These are phyloP conservation scores for Ophion ventricosus DNA, from an alignment of 2,888 invertebrate species.

Conservation along the genomic window DNA sequence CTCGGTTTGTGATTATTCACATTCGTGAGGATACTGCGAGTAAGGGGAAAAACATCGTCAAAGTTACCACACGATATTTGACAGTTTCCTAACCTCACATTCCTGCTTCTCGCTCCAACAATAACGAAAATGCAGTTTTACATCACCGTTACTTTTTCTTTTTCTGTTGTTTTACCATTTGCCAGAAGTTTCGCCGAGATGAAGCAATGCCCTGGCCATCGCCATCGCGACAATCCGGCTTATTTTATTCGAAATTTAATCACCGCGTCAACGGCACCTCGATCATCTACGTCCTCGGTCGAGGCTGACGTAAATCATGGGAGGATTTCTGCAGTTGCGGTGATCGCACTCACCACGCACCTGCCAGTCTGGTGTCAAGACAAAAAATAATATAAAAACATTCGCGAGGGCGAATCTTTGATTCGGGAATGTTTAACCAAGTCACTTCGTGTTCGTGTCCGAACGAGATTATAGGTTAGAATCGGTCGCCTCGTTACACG, in stretches of 20 bases:
- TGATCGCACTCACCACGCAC: conserved; percentile 7
- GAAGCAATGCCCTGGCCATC: conserved; percentile 69
- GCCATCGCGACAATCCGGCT: conserved; percentile 70
- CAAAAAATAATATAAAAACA: background rate
- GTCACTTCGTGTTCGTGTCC: no score
- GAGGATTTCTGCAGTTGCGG: conserved; percentile 22
- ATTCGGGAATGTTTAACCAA: no score
- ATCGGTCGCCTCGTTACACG: background rate
- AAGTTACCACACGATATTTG: background rate
- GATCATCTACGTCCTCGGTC: conserved; percentile 26
- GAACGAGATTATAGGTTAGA: background rate
- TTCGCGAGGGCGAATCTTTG: background rate
- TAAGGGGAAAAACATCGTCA: conserved; percentile 39
- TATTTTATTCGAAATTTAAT: conserved; percentile 20
- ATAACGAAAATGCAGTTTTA: background rate
- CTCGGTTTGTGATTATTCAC: conserved; percentile 70
- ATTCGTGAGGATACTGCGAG: conserved; percentile 74
- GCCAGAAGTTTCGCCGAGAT: conserved; percentile 69
- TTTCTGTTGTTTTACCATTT: conserved; percentile 72
- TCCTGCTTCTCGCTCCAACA: conserved; percentile 2
- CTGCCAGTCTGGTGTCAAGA: background rate
- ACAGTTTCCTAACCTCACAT: conserved; percentile 45
- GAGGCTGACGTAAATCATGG: conserved; percentile 44
- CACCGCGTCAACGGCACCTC: background rate
- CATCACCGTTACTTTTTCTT: background rate